Base-by-base conservation (phyloP, 2,113 vertebrate species). In the Proteles cristata region DNA sequence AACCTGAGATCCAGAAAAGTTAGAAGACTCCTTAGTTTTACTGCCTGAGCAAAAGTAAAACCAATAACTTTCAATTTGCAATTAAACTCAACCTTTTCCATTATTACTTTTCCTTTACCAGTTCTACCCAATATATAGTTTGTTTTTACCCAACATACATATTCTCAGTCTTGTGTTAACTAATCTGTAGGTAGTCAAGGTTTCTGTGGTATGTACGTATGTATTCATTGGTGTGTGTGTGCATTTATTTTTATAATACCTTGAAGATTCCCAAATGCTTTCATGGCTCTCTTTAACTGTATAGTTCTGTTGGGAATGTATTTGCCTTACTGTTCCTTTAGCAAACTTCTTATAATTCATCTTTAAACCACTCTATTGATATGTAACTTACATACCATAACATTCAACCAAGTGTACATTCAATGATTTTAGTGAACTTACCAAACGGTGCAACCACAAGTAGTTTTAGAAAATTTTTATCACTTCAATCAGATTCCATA, bases 391-490 rank as follows among this genome's bases (percentile, higher is more conserved):
- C 6, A 76, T 25, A 68, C 15, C 45, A n/a, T 55, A 83, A 83
- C 9, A 63, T 25, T 92, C n/a, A 92, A 35, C 55, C 35, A 76
- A 90, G n/a, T 39, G 17, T 48, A 58, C 12, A 48, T 66, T 66
- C 35, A 80, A 45, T 28, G 45, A 92, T 58, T 80, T 84, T 77
- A 33, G 58, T 68, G 68, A 69, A 84, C 65, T 31, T 55, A 66
- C 21, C 39, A 23, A 50, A 26, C 28, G 61, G 16, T 83, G 14
- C 35, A 77, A 69, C 55, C 45, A 77, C 61, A 68, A 25, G 0
- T 28, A 94, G 5, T 88, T 88, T 88, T 79, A 88, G 76, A 81
- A 58, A 45, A 71, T 79, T 45, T 87, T 92, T 33, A 82, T 71
- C 26, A 87, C 21, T 14, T 35, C 33, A 31, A 9, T 82, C 33